Conservation (phyloP, 2,888 invertebrate species). For the Incurvaria masculella region DNA sequence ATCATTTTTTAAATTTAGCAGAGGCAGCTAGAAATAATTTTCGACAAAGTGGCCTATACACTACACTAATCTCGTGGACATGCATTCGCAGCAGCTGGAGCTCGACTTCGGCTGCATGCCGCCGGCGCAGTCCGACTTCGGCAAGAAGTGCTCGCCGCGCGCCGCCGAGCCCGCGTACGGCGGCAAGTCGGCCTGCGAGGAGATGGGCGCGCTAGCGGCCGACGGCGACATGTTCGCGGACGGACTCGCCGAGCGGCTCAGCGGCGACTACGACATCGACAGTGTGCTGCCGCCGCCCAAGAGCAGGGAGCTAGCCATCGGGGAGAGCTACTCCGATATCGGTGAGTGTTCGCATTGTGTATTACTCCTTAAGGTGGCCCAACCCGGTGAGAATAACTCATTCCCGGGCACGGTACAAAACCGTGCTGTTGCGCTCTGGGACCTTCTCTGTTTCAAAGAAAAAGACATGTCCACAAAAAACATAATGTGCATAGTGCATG, state of each 20-base stretch:
- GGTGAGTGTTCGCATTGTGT: constrained; percentile 40
- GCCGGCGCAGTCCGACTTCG: constrained; percentile 44
- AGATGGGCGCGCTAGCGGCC: constrained; percentile 29
- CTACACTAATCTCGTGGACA: no score
- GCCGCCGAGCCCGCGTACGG: constrained; percentile 48
- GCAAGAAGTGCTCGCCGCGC: constrained; percentile 45
- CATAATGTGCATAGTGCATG: no score
- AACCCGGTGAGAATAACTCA: no score
- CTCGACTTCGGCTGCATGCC: constrained; percentile 50
- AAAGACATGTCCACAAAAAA: no score
- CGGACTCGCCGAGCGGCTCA: constrained; percentile 41
- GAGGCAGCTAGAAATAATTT: no score
- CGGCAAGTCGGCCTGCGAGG: constrained; percentile 45
- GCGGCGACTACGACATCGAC: constrained; percentile 50
- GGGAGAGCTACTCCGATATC: constrained; percentile 53
- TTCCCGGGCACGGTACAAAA: no score
- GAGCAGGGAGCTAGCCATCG: constrained; percentile 48
- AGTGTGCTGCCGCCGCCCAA: constrained; percentile 49
- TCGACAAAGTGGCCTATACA: no score
- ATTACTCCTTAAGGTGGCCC: no score
- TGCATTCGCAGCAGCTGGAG: constrained; percentile 46
- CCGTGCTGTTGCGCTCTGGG: no score
- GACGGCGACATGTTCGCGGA: constrained; percentile 49
- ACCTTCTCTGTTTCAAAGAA: no score
- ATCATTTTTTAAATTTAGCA: no score